Base-by-base conservation (phyloP, 2,113 vertebrate species). In the Spea multiplicata region DNA sequence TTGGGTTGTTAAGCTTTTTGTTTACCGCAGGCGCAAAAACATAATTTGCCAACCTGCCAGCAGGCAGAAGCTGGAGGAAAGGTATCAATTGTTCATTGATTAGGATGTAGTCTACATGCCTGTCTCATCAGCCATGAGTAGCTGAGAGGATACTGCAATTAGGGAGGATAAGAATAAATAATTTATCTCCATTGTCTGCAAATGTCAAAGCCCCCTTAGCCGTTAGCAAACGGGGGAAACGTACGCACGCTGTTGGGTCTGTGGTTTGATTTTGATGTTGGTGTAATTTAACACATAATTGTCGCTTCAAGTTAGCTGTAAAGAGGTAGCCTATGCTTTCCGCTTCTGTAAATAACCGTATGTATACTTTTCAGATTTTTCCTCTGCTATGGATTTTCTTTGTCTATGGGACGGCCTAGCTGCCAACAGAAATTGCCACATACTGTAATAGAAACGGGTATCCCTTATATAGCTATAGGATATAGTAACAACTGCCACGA, bases 71-170 rank as follows among this genome's bases (percentile, higher is more conserved):
- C 75, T 77, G n/a, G 7, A 45, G 70, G 53, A 66, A 55, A 62
- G 55, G 61, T 77, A 77, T 77, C 75, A 62, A 49, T 77, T 77
- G 66, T 30, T 50, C 75, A 77, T 77, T 77, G 75, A 77, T 77
- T 70, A 68, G 66, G 47, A 70, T n/a, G 61, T 61, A 61, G 75
- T 59, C 30, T 67, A 70, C 13, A 69, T 49, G 46, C 59, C 55
- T 44, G 53, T 62, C 53, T 62, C 67, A 77, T 77, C 59, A 55
- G 66, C 66, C 9, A 45, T n/a, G 46, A 69, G n/a, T 45, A 61
- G 75, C 66, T 30, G 45, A 48, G 44, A 48, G 66, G 17, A 46
- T 16, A 55, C 13, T 69, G 55, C 68, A 77, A 77, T 77, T 77
- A 77, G 67, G 57, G 52, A 53, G 44, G 66, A 77, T 62, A 53